Conservation (phyloP, 1,140 invertebrate genomes). For the Globodera rostochiensis region DNA sequence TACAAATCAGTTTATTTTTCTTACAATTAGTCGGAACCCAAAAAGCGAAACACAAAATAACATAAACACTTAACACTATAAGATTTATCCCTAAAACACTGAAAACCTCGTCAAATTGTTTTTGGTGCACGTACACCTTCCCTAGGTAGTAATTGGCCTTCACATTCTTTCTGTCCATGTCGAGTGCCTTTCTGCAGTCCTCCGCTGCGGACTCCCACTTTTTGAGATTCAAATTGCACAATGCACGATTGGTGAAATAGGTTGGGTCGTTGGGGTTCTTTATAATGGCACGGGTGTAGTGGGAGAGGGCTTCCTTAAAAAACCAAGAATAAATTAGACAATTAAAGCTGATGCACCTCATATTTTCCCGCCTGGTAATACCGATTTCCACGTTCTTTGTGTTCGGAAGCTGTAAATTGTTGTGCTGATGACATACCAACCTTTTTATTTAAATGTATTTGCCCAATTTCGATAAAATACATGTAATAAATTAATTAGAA, state of each 20-base stretch:
- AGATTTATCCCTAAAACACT: neutral
- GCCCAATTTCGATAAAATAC: too few relatives aligned
- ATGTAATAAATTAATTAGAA: neutral
- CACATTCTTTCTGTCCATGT: conserved; percentile 56
- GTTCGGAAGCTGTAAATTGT: conserved; percentile 25
- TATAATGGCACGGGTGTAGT: conserved; percentile 55
- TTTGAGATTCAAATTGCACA: conserved; percentile 58
- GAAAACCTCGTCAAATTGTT: conserved; percentile 50
- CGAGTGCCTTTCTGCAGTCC: conserved; percentile 57
- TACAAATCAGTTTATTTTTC: too few relatives aligned
- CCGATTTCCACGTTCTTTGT: conserved; percentile 36
- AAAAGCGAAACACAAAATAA: neutral
- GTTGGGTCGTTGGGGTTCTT: conserved; percentile 43
- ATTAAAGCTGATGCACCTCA: neutral
- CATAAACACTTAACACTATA: neutral
- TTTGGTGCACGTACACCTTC: conserved; percentile 48
- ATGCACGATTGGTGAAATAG: conserved; percentile 52
- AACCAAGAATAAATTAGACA: neutral
- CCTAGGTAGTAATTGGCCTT: conserved; percentile 60
- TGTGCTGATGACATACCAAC: conserved; percentile 8
- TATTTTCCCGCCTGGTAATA: conserved; percentile 31
- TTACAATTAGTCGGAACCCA: too few relatives aligned
- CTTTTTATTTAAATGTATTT: neutral
- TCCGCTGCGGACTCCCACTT: conserved; percentile 55
- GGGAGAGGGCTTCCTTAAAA: conserved; percentile 52